phyloP scores from a whole-genome alignment of 1,140 invertebrate genomes.

The Bicyclus anynana region DNA sequence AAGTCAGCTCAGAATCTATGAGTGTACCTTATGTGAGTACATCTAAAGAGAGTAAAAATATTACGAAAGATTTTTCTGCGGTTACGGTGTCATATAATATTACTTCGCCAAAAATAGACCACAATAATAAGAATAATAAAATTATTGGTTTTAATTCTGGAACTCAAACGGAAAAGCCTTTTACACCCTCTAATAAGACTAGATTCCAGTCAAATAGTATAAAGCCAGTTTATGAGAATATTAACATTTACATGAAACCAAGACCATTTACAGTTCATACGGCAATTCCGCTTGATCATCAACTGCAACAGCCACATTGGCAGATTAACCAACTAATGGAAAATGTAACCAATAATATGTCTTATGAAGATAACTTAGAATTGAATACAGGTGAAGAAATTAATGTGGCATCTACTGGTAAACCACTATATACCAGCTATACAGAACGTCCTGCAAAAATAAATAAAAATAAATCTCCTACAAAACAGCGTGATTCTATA shows the following conservation, averaged over 20 bases:
- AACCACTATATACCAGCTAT: slow-evolving; percentile 7
- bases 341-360: slow-evolving; percentile 57
- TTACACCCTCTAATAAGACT: slow-evolving; percentile 50
- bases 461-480: slow-evolving; percentile 39
- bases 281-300: slow-evolving; percentile 54
- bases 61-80: slow-evolving; percentile 37
- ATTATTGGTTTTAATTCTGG: slow-evolving; percentile 51
- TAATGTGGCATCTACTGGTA: slow-evolving; percentile 16
- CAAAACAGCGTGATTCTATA: slow-evolving; percentile 34
- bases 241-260: slow-evolving; percentile 51
- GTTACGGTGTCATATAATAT: background rate
- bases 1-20: slow-evolving; percentile 70
- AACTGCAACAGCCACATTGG: slow-evolving; percentile 70
- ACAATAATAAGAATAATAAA: slow-evolving; percentile 23
- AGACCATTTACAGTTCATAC: slow-evolving; percentile 68
- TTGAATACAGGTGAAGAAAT: slow-evolving; percentile 71
- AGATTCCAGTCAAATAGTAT: slow-evolving; percentile 53
- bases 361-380: slow-evolving; percentile 63
- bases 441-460: slow-evolving; percentile 7
- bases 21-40: slow-evolving; percentile 64
- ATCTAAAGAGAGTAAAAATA: slow-evolving; percentile 32
- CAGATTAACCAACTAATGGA: slow-evolving; percentile 69
- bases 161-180: slow-evolving; percentile 75
- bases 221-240: slow-evolving; percentile 43
- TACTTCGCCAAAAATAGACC: slow-evolving; percentile 1